These are phyloP conservation scores for Pogoniulus pusillus DNA, from an alignment of 2,797 vertebrate species.

Conservation along the genomic window DNA sequence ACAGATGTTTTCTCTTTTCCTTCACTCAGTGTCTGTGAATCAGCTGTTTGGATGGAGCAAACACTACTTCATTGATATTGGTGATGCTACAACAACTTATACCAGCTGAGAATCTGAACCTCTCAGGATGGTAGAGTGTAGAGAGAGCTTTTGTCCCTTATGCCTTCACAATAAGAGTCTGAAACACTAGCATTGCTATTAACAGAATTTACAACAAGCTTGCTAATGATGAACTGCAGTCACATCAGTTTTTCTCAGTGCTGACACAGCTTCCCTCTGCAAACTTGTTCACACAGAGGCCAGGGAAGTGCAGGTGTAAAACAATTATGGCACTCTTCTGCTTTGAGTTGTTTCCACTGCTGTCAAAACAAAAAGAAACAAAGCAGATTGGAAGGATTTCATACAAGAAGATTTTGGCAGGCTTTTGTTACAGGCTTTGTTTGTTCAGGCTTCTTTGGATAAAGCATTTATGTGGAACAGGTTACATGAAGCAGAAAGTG, in stretches of 20 bases:
- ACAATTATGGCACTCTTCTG: not conserved
- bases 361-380: not conserved
- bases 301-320: not conserved
- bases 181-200: not conserved
- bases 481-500: not conserved
- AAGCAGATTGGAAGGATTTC: not conserved
- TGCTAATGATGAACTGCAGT: not conserved
- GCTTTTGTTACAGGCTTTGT: not conserved
- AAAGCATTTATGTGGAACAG: not conserved
- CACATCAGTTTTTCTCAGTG: conserved; percentile 3
- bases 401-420: not conserved
- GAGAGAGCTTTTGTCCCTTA: not conserved
- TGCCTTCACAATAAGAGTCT: not conserved
- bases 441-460: not conserved
- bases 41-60: not conserved
- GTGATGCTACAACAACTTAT: not conserved
- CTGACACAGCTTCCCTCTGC: not conserved
- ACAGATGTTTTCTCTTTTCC: not conserved
- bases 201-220: not conserved
- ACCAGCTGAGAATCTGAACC: not conserved
- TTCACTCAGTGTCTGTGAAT: not conserved
- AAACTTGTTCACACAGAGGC: not conserved
- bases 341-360: not conserved
- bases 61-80: not conserved
- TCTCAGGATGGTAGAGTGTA: rapidly evolving